Percentiles rank a stretch among this genome's conserved stretches.
Conservation (phyloP, 2,797 vertebrate genomes). For the Antennarius maculatus region DNA sequence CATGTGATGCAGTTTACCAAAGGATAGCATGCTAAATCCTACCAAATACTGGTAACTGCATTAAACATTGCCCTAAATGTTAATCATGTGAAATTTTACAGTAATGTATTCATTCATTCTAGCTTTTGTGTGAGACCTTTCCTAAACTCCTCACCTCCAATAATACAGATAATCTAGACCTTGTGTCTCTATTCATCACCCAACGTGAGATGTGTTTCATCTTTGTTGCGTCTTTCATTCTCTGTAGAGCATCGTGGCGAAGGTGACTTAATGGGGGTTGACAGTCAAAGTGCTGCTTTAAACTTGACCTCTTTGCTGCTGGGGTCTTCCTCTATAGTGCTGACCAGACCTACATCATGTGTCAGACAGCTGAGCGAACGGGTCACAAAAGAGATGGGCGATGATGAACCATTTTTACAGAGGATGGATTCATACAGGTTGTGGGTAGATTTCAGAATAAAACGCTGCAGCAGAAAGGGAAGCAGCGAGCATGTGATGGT, state of each 20-base stretch:
- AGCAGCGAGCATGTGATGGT: not conserved
- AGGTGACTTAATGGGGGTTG: constrained; percentile 36
- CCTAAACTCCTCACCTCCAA: not conserved
- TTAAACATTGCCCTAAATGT: no score
- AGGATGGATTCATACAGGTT: not conserved
- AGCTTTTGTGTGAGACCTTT: not conserved
- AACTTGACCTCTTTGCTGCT: constrained; percentile 14
- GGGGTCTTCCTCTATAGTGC: constrained; percentile 14
- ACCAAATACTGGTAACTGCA: no score
- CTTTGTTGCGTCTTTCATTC: constrained; percentile 7
- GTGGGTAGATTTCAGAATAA: not conserved
- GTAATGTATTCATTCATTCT: no score
- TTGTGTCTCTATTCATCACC: not conserved
- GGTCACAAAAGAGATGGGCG: constrained; percentile 15
- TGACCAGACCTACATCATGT: constrained; percentile 20
- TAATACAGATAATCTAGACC: not conserved
- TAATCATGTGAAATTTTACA: no score
- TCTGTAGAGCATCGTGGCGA: not conserved
- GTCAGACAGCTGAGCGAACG: constrained; percentile 4
- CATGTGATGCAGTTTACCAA: no score
- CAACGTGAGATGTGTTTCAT: not conserved
- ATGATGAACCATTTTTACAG: constrained; percentile 33
- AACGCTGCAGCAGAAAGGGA: not conserved
- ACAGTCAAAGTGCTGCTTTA: constrained; percentile 20
- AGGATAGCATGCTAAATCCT: no score